These are phyloP conservation scores for Larimichthys polyactis DNA, from an alignment of 2,113 vertebrate genomes.

Conservation along the genomic window DNA sequence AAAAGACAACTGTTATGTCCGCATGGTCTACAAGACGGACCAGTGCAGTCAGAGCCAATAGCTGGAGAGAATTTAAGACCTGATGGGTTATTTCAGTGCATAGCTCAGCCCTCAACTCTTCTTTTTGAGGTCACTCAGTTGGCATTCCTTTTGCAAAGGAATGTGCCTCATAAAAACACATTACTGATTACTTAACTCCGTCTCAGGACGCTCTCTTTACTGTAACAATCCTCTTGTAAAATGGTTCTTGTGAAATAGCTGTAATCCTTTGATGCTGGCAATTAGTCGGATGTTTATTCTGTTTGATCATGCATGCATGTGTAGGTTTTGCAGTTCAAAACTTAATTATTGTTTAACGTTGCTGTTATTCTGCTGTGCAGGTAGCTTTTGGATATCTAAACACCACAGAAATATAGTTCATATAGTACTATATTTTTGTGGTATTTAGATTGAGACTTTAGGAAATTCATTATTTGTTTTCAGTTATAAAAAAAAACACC, in stretches of 20 bases:
- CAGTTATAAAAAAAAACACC: background rate
- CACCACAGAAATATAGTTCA: no score
- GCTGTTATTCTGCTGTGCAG: background rate
- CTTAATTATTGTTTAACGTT: background rate
- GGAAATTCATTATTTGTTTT: background rate
- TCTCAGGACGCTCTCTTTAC: conserved; percentile 17
- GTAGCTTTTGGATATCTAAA: background rate
- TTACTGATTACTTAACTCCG: conserved; percentile 37
- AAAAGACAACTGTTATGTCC: conserved; percentile 11
- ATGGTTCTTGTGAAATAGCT: conserved; percentile 28
- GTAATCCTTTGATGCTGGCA: conserved; percentile 38
- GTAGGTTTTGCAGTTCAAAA: background rate
- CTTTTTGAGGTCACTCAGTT: conserved; percentile 42
- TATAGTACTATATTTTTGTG: background rate
- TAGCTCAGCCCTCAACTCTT: background rate
- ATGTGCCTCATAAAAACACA: conserved; percentile 53
- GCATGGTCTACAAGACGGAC: conserved; percentile 25
- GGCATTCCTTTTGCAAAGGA: conserved; percentile 25
- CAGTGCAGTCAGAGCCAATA: conserved; percentile 6
- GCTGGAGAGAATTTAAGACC: background rate
- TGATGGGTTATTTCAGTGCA: conserved; percentile 30
- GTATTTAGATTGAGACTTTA: background rate
- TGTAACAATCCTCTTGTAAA: conserved; percentile 41
- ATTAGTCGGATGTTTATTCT: background rate
- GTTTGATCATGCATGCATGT: background rate